Percentiles rank a stretch among this genome's conserved stretches.
Evolutionary conservation across 2,888 invertebrate genomes (phyloP).

Genomic region (Taenaris catops): DNA sequence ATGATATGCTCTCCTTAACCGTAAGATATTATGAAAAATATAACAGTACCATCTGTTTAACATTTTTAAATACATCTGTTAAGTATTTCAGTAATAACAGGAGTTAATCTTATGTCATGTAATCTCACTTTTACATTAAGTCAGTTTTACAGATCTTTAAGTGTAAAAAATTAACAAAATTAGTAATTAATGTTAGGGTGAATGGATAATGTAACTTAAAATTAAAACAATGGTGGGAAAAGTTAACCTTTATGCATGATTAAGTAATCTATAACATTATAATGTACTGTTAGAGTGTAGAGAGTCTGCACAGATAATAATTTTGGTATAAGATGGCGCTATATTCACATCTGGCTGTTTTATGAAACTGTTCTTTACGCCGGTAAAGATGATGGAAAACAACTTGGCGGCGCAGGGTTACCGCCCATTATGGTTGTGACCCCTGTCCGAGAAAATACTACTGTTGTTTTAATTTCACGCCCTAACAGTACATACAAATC

Average conservation of each 20-base stretch:
- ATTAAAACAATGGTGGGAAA: conserved; percentile 18
- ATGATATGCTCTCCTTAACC: conserved; percentile 61
- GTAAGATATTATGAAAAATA: conserved; percentile 20
- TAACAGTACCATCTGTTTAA: conserved; percentile 20
- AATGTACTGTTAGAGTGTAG: too few species aligned
- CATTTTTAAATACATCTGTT: conserved; percentile 26
- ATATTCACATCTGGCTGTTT: too few species aligned
- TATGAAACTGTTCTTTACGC: too few species aligned
- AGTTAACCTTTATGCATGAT: conserved; percentile 10
- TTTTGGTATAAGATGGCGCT: too few species aligned
- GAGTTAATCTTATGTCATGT: conserved; percentile 47
- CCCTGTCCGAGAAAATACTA: too few species aligned
- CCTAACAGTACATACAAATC: too few species aligned
- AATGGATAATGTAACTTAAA: conserved; percentile 10
- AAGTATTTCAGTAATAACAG: conserved; percentile 19
- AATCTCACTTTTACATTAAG: conserved; percentile 35
- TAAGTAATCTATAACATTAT: conserved; percentile 5
- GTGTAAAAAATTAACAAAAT: conserved; percentile 29
- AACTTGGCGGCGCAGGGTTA: too few species aligned
- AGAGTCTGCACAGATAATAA: too few species aligned
- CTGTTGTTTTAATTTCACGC: too few species aligned
- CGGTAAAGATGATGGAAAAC: too few species aligned
- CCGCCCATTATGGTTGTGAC: too few species aligned
- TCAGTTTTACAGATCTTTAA: conserved; percentile 53
- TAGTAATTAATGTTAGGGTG: conserved; percentile 14